Percentiles rank a stretch among this genome's conserved stretches.
These are phyloP conservation scores for Drosophila kohkoa DNA, from an alignment of 1,140 invertebrate species.

Conservation along the genomic window DNA sequence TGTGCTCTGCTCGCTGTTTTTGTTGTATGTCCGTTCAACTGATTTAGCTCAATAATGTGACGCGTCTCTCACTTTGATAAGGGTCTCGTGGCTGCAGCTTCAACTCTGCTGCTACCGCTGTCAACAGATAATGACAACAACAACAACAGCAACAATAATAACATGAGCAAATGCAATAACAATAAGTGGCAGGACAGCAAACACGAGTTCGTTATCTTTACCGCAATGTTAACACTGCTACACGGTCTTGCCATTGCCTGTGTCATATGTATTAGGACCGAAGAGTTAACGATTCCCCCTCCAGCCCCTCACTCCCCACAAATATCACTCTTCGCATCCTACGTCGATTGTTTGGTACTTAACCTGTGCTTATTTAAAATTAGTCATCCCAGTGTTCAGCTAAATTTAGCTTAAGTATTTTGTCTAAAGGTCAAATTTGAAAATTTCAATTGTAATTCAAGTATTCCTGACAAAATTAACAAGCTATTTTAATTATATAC, in stretches of 20 bases:
- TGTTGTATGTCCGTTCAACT: slow-evolving; percentile 19
- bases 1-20: slow-evolving; percentile 17
- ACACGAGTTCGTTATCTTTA: slow-evolving; percentile 39
- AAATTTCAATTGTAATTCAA: too few relatives aligned
- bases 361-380: not conserved
- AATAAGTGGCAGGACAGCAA: slow-evolving; percentile 40
- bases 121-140: slow-evolving; percentile 34
- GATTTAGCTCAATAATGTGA: slow-evolving; percentile 50
- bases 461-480: too few relatives aligned
- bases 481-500: too few relatives aligned
- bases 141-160: slow-evolving; percentile 18
- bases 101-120: slow-evolving; percentile 22
- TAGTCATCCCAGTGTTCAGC: not conserved
- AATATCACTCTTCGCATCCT: not conserved
- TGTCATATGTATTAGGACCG: not conserved
- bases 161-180: slow-evolving; percentile 2
- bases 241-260: not conserved
- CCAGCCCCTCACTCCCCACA: not conserved
- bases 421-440: too few relatives aligned
- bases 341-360: not conserved
- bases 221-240: slow-evolving; percentile 34
- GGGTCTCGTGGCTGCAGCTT: slow-evolving; percentile 22
- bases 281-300: not conserved
- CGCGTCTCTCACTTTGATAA: slow-evolving; percentile 43
- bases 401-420: not conserved